Evolutionary conservation across 2,888 invertebrate species (phyloP), one percentile per base, ranked within the genome.

Genomic region (Eilema sororculum): DNA sequence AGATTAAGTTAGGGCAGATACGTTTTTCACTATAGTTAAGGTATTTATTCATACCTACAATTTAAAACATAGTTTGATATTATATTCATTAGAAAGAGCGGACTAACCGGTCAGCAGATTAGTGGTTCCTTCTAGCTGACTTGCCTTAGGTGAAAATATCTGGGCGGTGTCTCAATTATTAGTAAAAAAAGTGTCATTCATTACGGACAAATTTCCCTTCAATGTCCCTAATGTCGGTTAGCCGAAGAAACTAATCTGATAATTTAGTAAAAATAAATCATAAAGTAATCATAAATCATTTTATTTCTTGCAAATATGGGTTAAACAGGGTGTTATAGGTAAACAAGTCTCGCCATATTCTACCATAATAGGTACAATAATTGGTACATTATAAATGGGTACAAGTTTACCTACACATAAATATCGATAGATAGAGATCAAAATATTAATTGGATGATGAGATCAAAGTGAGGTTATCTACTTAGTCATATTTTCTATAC

Each of bases 1-100:
- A 91, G 91, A 91, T 75, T 79, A 77, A 65, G 61, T 72, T 24
- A 13, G 46, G 56, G 67, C 57, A 80, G 73, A 72, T 66, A 74
- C 69, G 70, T 69, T 65, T 64, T 30, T n/a, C 16, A 30, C 59
- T 68, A 69, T 75, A 75, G 52, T 30, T 59, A 4, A 24, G 22
- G 20, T 69, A 41, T 22, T 25, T 2, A 16, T 58, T 16, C n/a
- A n/a, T n/a, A n/a, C 6, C 30, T 41, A 16, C 16, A 12, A 37
- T 13, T 13, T 41, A 41, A 0, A 41, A 41, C 41, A n/a, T 41
- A 13, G 16, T 46, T 46, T 46, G 6, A 46, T 46, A 41, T 16
- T 1, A 37, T 0, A 52, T n/a, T 41, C 12, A 10, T 1, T 3
- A 37, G 12, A 46, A 20, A 46, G 46, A 20, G 46, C 6, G 4